Base-by-base conservation (phyloP, 2,888 invertebrate species). In the Malachius bipustulatus region DNA sequence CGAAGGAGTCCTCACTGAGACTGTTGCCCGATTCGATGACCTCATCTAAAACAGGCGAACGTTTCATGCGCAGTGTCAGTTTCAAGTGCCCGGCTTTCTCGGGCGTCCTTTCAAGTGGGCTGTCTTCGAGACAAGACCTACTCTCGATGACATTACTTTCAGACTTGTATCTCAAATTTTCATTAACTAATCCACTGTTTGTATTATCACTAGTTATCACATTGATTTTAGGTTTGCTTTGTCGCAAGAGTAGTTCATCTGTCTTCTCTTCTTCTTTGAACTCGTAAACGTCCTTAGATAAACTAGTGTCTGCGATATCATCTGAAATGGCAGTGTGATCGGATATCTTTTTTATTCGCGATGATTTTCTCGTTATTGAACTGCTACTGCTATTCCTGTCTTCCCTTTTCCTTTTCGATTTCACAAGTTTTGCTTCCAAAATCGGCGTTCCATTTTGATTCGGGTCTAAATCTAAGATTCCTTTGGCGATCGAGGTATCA, bases 11-110 rank as follows among this genome's bases (percentile, higher is more conserved):
- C 44, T 75, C 76, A 48, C 73, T 73, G 32, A 78, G 59, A 51
- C 73, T 77, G 11, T 77, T 77, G 15, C 80, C 78, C n/a, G 79
- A 79, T 56, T 87, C 84, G 52, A 84, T 77, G 1, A 83, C 76
- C 53, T 89, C 87, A 53, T 89, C 88, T 31, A 85, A 64, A 35
- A 84, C 78, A 2, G 87, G 87, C 44, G 85, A 87, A 16, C 88
- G 74, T 58, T 90, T 89, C 72, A 90, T 83, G 3, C 88, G 73
- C 39, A 90, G 62, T 4, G 87, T 88, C 41, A 90, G 59, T 55
- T 87, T 87, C 34, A 88, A 59, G 3, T 81, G 70, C 33, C 73
- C 65, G 34, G 55, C 49, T 34, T 59, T 60, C 32, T 54, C 54
- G n/a, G 55, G 54, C 13, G 55, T 55, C 34, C 47, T 48, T 40